Percentiles rank a stretch among this genome's conserved stretches.
These are phyloP conservation scores for Cinclus mexicanus DNA, from an alignment of 2,113 vertebrate species.

Conservation along the genomic window DNA sequence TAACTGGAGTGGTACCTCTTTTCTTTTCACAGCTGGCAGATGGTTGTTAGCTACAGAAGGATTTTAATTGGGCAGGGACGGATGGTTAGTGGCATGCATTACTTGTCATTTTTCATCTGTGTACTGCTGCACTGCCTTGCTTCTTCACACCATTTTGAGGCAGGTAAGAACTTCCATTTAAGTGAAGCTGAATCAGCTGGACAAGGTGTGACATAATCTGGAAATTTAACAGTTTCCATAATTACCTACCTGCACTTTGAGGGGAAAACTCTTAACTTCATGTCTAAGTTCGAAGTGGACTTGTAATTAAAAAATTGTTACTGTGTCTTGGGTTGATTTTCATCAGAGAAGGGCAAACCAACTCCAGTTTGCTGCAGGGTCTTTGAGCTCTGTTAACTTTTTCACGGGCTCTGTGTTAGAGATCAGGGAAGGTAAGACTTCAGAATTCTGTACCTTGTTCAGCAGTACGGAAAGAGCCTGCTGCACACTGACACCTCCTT, in stretches of 20 bases:
- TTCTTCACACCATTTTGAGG: background rate
- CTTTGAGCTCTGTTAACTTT: background rate
- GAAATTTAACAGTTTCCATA: background rate
- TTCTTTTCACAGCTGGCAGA: constrained; percentile 6
- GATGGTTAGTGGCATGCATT: background rate
- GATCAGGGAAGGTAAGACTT: background rate
- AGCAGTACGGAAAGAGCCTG: background rate
- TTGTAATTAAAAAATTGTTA: background rate
- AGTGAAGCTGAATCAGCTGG: background rate
- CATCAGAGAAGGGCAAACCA: background rate
- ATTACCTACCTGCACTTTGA: background rate
- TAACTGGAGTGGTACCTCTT: background rate
- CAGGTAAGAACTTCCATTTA: background rate
- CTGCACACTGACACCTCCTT: background rate
- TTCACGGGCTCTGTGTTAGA: background rate
- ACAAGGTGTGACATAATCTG: background rate
- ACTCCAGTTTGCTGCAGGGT: background rate
- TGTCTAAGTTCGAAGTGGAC: background rate
- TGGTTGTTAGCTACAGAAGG: background rate
- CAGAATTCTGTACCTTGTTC: background rate
- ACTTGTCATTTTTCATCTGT: background rate
- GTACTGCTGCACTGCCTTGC: background rate
- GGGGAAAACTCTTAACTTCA: background rate
- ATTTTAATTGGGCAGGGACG: background rate
- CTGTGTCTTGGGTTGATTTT: background rate